phyloP scores from a whole-genome alignment of 30 jellyfish, hydroid and myxozoan genomes.

The Mastigias papua region DNA sequence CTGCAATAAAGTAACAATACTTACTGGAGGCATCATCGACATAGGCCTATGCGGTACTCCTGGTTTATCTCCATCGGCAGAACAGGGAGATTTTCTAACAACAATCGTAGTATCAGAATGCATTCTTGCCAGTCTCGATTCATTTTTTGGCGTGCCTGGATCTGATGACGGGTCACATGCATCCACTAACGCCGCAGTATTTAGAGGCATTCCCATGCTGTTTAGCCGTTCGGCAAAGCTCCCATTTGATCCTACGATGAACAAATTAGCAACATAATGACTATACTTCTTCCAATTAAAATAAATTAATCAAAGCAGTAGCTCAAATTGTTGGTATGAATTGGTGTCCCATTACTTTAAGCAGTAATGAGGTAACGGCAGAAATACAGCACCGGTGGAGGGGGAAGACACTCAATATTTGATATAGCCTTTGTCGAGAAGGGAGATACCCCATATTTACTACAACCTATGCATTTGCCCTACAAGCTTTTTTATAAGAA shows the following conservation, averaged over 20 bases:
- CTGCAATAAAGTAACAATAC: not conserved
- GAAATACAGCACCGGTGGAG: no score
- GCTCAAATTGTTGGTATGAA: no score
- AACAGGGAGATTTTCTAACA: conserved; percentile 55
- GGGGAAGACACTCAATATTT: no score
- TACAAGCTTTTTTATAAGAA: no score
- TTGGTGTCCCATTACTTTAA: no score
- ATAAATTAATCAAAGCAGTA: no score
- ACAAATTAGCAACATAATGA: no score
- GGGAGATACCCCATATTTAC: no score
- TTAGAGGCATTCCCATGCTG: conserved; percentile 78
- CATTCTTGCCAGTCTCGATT: conserved; percentile 75
- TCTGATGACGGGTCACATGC: conserved; percentile 80
- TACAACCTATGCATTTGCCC: no score
- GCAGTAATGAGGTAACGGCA: no score
- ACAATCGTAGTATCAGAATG: conserved; percentile 79
- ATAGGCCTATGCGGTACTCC: conserved; percentile 45
- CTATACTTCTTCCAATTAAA: no score
- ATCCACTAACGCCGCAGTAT: conserved; percentile 77
- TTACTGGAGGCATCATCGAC: conserved; percentile 73
- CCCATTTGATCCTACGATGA: conserved; percentile 67
- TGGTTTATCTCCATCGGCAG: conserved; percentile 70
- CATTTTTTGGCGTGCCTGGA: conserved; percentile 46
- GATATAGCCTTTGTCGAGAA: no score
- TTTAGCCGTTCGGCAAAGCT: conserved; percentile 81